Evolutionary conservation across 2,888 invertebrate genomes (phyloP).

Genomic region (Drosophila maculinotata): DNA sequence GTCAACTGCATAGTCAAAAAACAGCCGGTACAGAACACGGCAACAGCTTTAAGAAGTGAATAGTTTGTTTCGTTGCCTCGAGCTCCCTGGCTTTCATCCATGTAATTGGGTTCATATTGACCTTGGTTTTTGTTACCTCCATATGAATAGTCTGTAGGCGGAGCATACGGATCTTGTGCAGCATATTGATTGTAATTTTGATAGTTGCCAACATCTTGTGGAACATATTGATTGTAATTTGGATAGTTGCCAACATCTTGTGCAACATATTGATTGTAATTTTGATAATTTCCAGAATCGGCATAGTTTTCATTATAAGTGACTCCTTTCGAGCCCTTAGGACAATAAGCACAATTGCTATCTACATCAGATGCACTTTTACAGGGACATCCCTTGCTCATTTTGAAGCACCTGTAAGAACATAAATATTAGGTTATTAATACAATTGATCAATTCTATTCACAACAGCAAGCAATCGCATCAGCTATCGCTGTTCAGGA

Average conservation of each 20-base stretch:
- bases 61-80: slow-evolving; percentile 44
- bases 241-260: not conserved
- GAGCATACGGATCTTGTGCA: not conserved
- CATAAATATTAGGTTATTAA: not conserved
- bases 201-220: not conserved
- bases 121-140: not conserved
- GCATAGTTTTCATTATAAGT: not conserved
- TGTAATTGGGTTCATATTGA: not conserved
- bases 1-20: slow-evolving; percentile 68
- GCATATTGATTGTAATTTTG: slow-evolving; percentile 5
- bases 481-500: slow-evolving; percentile 85
- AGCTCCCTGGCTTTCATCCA: slow-evolving; percentile 7
- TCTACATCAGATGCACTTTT: slow-evolving; percentile 21
- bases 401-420: slow-evolving; percentile 24
- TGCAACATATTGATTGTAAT: not conserved
- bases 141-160: slow-evolving; percentile 9
- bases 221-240: slow-evolving; percentile 7
- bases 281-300: slow-evolving; percentile 1
- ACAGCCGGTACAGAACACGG: slow-evolving; percentile 73
- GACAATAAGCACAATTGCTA: slow-evolving; percentile 21
- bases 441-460: not conserved
- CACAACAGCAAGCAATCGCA: slow-evolving; percentile 70
- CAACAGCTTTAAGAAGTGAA: slow-evolving; percentile 63
- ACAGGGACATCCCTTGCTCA: slow-evolving; percentile 45
- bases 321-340: not conserved